Percentiles rank a stretch among this genome's conserved stretches.
phyloP scores from a whole-genome alignment of 2,888 invertebrate genomes.

The Trichogramma dendrolimi region DNA sequence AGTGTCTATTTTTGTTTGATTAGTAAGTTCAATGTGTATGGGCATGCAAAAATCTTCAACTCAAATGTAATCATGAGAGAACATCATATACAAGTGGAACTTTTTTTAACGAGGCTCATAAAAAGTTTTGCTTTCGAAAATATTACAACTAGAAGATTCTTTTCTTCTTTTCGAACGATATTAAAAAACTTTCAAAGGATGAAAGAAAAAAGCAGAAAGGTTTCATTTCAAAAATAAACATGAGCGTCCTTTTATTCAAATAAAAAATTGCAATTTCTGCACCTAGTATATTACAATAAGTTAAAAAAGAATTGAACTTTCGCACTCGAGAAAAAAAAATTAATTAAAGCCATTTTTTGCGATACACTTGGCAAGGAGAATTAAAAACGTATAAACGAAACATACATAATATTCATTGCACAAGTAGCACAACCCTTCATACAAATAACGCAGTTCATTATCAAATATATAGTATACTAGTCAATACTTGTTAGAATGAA shows the following conservation, averaged over 20 bases:
- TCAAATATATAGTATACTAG: not conserved
- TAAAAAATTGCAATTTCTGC: conserved; percentile 35
- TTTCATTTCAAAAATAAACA: conserved; percentile 24
- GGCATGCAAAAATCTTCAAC: not conserved
- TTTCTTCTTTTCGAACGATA: no score
- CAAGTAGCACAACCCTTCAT: conserved; percentile 31
- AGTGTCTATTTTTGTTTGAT: no score
- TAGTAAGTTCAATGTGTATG: not conserved
- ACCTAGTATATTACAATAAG: conserved; percentile 46
- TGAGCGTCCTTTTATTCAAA: conserved; percentile 42
- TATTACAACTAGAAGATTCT: no score
- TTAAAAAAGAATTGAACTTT: conserved; percentile 34
- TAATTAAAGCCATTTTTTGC: conserved; percentile 35
- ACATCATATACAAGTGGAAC: no score
- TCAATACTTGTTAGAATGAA: no score
- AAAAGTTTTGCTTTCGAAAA: no score
- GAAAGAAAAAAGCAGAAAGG: not conserved
- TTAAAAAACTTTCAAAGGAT: not conserved
- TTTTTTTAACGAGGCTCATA: no score
- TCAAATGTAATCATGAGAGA: no score
- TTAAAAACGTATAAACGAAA: conserved; percentile 36
- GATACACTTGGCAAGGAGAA: conserved; percentile 33
- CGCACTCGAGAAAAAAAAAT: conserved; percentile 28
- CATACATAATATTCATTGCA: conserved; percentile 35
- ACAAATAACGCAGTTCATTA: conserved; percentile 16